Conservation (phyloP, 1,140 invertebrate species). For the Chlorops oryzae region DNA sequence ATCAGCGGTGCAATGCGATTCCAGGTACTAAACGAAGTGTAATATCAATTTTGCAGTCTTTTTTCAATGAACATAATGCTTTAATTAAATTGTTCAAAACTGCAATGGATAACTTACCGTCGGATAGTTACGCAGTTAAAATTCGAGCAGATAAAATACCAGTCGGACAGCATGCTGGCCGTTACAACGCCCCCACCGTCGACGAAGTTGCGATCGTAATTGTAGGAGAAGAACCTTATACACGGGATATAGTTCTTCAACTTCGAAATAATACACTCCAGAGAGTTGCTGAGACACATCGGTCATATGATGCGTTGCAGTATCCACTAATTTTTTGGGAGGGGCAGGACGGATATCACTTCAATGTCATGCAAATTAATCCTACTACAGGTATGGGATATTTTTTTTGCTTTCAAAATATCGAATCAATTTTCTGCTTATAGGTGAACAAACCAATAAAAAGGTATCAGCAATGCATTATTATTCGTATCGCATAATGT, state of each 20-base stretch:
- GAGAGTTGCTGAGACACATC: slow-evolving; percentile 47
- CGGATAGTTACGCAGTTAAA: slow-evolving; percentile 43
- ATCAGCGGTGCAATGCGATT: slow-evolving; percentile 38
- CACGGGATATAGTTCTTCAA: slow-evolving; percentile 47
- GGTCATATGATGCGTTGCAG: slow-evolving; percentile 50
- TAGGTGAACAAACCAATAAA: slow-evolving; percentile 20
- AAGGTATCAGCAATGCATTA: slow-evolving; percentile 42
- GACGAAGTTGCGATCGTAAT: slow-evolving; percentile 49
- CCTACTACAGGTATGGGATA: slow-evolving; percentile 9
- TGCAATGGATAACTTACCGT: slow-evolving; percentile 40
- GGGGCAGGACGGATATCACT: slow-evolving; percentile 46
- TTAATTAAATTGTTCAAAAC: slow-evolving; percentile 46
- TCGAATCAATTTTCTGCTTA: neutral
- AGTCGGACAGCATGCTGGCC: slow-evolving; percentile 44
- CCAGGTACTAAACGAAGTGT: too few species aligned
- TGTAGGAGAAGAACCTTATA: slow-evolving; percentile 43
- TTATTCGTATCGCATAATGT: slow-evolving; percentile 43
- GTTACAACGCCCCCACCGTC: slow-evolving; percentile 48
- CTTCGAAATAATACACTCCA: slow-evolving; percentile 35
- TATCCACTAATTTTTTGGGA: slow-evolving; percentile 51
- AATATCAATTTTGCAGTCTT: too few species aligned
- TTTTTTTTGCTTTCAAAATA: neutral
- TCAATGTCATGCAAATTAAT: slow-evolving; percentile 23
- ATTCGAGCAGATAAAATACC: slow-evolving; percentile 43
- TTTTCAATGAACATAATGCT: slow-evolving; percentile 42